Conservation (phyloP, 2,113 vertebrate species). For the Gallinago undulata region DNA sequence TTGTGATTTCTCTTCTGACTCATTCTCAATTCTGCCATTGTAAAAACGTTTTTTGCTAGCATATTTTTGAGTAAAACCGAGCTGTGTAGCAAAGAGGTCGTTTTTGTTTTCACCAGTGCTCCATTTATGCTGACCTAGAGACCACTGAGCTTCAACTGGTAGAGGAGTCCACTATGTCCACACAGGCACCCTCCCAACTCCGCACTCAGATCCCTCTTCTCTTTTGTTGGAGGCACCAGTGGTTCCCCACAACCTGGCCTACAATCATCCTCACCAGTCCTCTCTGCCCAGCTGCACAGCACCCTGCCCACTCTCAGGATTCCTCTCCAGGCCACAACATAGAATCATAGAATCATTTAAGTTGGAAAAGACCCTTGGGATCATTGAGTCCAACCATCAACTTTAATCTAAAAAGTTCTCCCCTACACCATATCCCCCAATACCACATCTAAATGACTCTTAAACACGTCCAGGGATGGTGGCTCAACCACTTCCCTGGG, state of each 20-base stretch:
- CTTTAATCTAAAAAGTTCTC: no score
- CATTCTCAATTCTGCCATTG: background rate
- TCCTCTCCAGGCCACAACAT: background rate
- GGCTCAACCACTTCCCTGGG: no score
- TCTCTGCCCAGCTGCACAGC: background rate
- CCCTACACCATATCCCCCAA: no score
- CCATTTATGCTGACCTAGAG: background rate
- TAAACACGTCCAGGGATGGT: no score
- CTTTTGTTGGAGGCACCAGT: background rate
- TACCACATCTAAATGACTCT: no score
- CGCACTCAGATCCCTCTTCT: fast-evolving
- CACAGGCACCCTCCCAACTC: background rate
- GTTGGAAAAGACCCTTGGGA: no score
- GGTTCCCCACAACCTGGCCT: background rate
- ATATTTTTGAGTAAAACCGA: background rate
- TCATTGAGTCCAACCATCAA: no score
- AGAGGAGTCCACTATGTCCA: background rate
- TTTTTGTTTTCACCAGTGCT: background rate
- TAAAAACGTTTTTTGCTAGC: background rate
- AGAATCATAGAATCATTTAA: no score
- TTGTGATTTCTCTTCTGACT: background rate
- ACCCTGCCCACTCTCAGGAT: background rate
- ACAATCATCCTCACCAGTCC: fast-evolving
- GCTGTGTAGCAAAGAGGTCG: background rate
- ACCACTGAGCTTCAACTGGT: background rate